Conservation (phyloP, 2,797 vertebrate species). For the Pogoniulus pusillus region DNA sequence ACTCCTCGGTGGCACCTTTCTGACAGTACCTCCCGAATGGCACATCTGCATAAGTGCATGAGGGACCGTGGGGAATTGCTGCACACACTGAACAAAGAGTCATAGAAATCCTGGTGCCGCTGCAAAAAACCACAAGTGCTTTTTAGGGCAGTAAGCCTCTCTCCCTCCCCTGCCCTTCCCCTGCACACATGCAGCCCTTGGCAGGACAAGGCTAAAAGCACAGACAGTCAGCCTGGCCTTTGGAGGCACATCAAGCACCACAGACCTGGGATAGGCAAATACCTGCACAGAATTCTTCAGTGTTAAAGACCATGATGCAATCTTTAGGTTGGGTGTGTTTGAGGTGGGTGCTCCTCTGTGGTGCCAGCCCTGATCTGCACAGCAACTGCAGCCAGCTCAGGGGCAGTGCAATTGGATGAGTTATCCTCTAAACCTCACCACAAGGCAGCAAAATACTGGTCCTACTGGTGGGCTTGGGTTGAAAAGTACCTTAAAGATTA, state of each 20-base stretch:
- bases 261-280: not conserved
- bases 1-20: constrained; percentile 78
- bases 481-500: no score
- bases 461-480: rapidly evolving
- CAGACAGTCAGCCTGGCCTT: not conserved
- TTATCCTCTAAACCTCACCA: not conserved
- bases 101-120: constrained; percentile 87
- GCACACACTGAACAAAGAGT: constrained; percentile 90
- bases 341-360: not conserved
- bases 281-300: not conserved
- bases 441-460: rapidly evolving
- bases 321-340: not conserved
- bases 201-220: not conserved
- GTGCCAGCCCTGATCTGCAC: not conserved
- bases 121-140: constrained; percentile 60
- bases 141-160: not conserved
- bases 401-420: rapidly evolving
- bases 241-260: not conserved
- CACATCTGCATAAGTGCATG: constrained; percentile 89
- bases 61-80: constrained; percentile 86
- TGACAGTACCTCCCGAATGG: constrained; percentile 76
- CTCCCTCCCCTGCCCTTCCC: not conserved
- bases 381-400: not conserved
- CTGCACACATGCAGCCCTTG: not conserved
- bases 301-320: not conserved